Percentiles rank a stretch among this genome's conserved stretches.
Conservation (phyloP, 2,888 invertebrate species). For the Zele albiditarsus region DNA sequence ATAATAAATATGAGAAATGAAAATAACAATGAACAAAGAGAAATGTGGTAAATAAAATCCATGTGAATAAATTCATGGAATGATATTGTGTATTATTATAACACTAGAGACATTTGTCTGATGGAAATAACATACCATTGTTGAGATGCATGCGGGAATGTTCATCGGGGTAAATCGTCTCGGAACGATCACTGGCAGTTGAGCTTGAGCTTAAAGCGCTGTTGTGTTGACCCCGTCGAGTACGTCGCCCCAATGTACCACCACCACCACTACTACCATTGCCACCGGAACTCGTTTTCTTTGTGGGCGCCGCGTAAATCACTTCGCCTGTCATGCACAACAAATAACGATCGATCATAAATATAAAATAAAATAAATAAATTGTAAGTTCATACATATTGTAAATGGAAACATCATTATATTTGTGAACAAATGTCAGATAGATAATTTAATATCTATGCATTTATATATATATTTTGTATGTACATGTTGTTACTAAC, state of each 20-base stretch:
- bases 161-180: slow-evolving; percentile 64
- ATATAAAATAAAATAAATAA: not conserved
- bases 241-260: slow-evolving; percentile 74
- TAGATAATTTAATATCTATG: not conserved
- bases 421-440: not conserved
- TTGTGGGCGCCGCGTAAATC: slow-evolving; percentile 63
- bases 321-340: slow-evolving; percentile 57
- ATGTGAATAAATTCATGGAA: not conserved
- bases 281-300: slow-evolving; percentile 72
- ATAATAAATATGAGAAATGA: not conserved
- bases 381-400: not conserved
- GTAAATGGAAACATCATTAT: not conserved
- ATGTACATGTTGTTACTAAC: slow-evolving; percentile 51
- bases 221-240: slow-evolving; percentile 74
- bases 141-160: slow-evolving; percentile 65
- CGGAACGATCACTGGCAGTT: slow-evolving; percentile 71
- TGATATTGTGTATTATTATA: not conserved
- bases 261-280: slow-evolving; percentile 74
- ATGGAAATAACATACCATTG: slow-evolving; percentile 57
- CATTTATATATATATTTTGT: not conserved
- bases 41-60: not conserved
- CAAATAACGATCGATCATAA: slow-evolving; percentile 30
- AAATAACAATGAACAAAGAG: not conserved
- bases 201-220: slow-evolving; percentile 74
- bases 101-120: not conserved